These are phyloP conservation scores for Hydrotaea cyrtoneurina DNA, from an alignment of 2,888 invertebrate genomes.

Conservation along the genomic window DNA sequence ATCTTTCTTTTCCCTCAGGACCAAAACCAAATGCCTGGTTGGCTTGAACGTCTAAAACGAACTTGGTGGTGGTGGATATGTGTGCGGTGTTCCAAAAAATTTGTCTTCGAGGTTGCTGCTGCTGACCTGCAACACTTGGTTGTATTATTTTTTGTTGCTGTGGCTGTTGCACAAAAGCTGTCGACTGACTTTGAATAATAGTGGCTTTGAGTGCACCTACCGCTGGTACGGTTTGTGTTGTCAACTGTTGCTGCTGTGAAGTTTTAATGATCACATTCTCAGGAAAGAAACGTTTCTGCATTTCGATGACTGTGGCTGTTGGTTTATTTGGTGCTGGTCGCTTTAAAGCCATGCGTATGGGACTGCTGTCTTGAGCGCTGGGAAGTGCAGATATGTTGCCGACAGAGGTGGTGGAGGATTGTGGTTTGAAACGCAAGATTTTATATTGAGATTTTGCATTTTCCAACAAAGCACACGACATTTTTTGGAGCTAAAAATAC, in stretches of 20 bases:
- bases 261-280: constrained; percentile 57
- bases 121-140: constrained; percentile 23
- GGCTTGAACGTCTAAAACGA: constrained; percentile 83
- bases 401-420: constrained; percentile 23
- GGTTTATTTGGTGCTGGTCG: constrained; percentile 72
- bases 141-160: constrained; percentile 43
- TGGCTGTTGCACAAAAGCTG: constrained; percentile 35
- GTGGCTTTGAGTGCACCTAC: constrained; percentile 50
- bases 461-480: constrained; percentile 79
- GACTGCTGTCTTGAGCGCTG: constrained; percentile 41
- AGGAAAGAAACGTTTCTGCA: constrained; percentile 62
- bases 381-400: constrained; percentile 6
- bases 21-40: constrained; percentile 80
- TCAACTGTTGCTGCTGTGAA: constrained; percentile 35
- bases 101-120: constrained; percentile 74
- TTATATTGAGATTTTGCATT: constrained; percentile 80
- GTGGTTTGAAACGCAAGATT: constrained; percentile 70
- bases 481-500: constrained; percentile 76
- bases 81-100: constrained; percentile 84
- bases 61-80: constrained; percentile 82
- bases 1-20: constrained; percentile 82
- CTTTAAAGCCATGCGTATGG: constrained; percentile 72
- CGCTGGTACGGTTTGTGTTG: neutral
- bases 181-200: constrained; percentile 25
- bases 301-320: constrained; percentile 66